These are phyloP conservation scores for Oceanites oceanicus DNA, from an alignment of 2,113 vertebrate genomes.

Conservation along the genomic window DNA sequence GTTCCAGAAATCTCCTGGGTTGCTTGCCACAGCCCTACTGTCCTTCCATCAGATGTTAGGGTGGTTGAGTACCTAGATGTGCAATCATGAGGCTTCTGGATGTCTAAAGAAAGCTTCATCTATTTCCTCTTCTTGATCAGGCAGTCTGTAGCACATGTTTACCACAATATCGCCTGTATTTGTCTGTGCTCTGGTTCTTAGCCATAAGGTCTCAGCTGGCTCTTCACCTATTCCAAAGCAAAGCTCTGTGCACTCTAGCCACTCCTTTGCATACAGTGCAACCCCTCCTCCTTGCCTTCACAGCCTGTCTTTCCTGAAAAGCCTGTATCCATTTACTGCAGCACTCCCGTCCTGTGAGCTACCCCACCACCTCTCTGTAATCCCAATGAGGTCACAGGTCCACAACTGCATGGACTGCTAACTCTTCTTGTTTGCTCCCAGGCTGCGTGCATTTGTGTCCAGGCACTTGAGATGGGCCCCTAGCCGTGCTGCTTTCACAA, in stretches of 20 bases:
- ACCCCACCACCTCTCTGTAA: neutral
- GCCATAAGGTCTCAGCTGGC: neutral
- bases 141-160: neutral
- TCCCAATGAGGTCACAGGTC: neutral
- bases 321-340: neutral
- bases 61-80: neutral
- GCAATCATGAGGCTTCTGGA: neutral
- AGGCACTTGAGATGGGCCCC: neutral
- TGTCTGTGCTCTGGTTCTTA: neutral
- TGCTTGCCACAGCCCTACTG: neutral
- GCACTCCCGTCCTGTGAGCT: neutral
- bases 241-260: neutral
- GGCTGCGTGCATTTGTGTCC: neutral
- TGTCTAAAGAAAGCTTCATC: neutral
- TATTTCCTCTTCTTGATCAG: neutral
- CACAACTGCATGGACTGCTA: neutral
- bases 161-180: neutral
- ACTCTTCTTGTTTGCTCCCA: neutral
- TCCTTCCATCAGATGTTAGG: neutral
- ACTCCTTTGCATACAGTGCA: neutral
- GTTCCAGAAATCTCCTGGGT: neutral
- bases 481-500: neutral
- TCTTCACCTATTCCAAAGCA: neutral
- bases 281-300: neutral
- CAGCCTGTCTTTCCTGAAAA: constrained; percentile 44